These are phyloP conservation scores for Hippocampus comes DNA, from an alignment of 2,113 vertebrate genomes.

Conservation along the genomic window DNA sequence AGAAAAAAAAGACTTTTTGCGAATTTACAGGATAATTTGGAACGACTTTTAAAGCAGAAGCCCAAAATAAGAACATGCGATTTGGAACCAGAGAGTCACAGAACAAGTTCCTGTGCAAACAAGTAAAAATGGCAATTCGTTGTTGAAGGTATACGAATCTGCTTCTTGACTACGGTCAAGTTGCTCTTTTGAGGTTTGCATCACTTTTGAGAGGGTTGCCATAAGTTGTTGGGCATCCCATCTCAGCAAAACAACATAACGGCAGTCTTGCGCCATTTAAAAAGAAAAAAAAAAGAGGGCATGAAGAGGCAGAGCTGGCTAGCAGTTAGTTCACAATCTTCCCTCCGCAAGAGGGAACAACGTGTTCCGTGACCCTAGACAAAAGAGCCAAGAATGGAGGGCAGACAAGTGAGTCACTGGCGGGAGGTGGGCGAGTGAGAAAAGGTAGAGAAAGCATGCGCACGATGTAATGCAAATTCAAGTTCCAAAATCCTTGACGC, in stretches of 20 bases:
- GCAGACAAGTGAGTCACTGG: conserved; percentile 1
- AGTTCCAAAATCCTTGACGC: conserved; percentile 8
- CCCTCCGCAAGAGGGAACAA: conserved; percentile 51
- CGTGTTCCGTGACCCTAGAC: conserved; percentile 56
- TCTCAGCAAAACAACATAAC: conserved; percentile 25
- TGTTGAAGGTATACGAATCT: too few relatives aligned
- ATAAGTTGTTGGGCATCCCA: neutral
- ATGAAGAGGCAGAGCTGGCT: conserved; percentile 51
- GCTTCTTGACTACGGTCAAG: too few relatives aligned
- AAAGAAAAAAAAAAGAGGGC: conserved; percentile 1
- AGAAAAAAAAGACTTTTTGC: too few relatives aligned
- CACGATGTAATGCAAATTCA: conserved; percentile 22
- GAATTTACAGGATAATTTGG: too few relatives aligned
- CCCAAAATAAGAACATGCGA: too few relatives aligned
- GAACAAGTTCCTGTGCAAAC: too few relatives aligned
- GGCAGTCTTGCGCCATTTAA: conserved; percentile 23
- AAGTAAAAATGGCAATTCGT: too few relatives aligned
- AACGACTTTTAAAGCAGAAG: too few relatives aligned
- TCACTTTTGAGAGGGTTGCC: too few relatives aligned
- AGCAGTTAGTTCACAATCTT: conserved; percentile 47
- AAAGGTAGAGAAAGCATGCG: conserved; percentile 22
- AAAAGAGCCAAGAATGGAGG: conserved; percentile 14
- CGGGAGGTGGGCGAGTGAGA: conserved; percentile 13
- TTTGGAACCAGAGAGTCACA: too few relatives aligned
- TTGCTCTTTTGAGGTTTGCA: neutral